Evolutionary conservation across 2,113 vertebrate genomes (phyloP).

Genomic region (Oncorhynchus gorbuscha): DNA sequence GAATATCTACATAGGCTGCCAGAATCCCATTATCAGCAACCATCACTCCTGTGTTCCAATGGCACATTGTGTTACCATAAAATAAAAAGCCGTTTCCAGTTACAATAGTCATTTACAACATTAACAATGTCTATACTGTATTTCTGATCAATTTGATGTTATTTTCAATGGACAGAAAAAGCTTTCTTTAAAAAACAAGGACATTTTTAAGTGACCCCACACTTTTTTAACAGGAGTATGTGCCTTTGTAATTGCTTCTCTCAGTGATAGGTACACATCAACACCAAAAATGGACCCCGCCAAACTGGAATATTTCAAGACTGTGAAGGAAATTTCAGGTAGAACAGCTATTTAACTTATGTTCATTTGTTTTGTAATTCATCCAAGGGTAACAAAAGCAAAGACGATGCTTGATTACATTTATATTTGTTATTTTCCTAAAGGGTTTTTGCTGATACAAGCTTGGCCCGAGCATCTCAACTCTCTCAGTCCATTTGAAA

Average conservation of each 20-base stretch:
- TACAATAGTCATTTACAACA: too few species aligned
- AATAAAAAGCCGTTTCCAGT: too few species aligned
- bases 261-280: constrained; percentile 80
- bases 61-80: too few species aligned
- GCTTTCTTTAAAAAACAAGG: too few species aligned
- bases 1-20: too few species aligned
- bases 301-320: constrained; percentile 86
- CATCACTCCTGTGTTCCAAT: too few species aligned
- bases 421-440: constrained; percentile 14
- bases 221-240: background rate
- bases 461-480: constrained; percentile 82
- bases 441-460: constrained; percentile 89
- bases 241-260: constrained; percentile 35
- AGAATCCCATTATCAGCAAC: too few species aligned
- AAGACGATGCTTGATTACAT: background rate
- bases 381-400: background rate
- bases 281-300: constrained; percentile 79
- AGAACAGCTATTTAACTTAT: background rate
- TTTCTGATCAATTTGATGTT: too few species aligned
- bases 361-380: background rate
- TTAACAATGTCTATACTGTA: too few species aligned
- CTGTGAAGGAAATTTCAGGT: constrained; percentile 94
- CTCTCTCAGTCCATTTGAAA: constrained; percentile 88
- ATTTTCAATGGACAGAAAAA: too few species aligned
- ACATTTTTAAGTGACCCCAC: too few species aligned